These are phyloP conservation scores for Saccostrea glomerata DNA, from an alignment of 1,140 invertebrate genomes.

Conservation along the genomic window DNA sequence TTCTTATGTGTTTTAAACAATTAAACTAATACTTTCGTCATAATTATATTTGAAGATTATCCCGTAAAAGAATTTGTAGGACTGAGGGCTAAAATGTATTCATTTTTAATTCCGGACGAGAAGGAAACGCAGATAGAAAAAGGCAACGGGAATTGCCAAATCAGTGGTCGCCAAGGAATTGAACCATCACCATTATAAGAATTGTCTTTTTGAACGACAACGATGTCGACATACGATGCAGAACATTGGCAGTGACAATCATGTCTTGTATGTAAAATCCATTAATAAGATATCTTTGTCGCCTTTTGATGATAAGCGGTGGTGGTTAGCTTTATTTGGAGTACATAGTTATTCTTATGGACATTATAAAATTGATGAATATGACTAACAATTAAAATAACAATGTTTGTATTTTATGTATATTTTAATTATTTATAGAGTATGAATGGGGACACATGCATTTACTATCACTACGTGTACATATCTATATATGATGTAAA, in stretches of 20 bases:
- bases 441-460: conserved; percentile 3
- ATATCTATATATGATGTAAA: conserved; percentile 3
- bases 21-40: background rate
- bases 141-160: conserved; percentile 43
- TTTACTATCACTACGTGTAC: background rate
- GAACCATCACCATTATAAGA: background rate
- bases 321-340: conserved; percentile 20
- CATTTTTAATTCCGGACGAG: conserved; percentile 13
- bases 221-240: background rate
- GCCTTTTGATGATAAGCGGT: conserved; percentile 44
- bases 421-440: background rate
- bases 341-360: conserved; percentile 36
- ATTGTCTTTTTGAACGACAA: conserved; percentile 26
- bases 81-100: conserved; percentile 48
- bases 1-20: background rate
- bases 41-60: background rate
- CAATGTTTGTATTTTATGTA: background rate
- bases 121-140: conserved; percentile 15
- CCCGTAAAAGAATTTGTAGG: conserved; percentile 41
- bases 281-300: conserved; percentile 44
- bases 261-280: conserved; percentile 28
- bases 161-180: conserved; percentile 40
- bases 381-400: background rate
- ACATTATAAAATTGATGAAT: conserved; percentile 42
- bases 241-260: conserved; percentile 23